Evolutionary conservation across 2,797 vertebrate genomes (phyloP), one percentile per base, ranked within the genome.

Genomic region (Coranthus polyacanthus): DNA sequence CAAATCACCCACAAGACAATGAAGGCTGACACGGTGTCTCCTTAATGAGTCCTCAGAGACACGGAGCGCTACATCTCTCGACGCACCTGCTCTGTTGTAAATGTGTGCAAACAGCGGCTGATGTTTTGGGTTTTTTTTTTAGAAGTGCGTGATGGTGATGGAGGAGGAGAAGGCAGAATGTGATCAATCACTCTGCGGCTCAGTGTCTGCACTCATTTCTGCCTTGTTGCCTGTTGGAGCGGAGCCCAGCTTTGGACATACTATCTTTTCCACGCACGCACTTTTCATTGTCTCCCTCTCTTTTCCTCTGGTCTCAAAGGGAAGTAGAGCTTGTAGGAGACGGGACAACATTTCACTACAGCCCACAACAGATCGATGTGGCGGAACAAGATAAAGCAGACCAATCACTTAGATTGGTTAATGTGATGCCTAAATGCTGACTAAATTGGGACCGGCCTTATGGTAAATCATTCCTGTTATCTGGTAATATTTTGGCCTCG

Each of bases 331-430:
- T 50, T 17, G 46, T 54, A 38, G 49, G 43, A 70, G 45, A 74
- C 2, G 29, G 56, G 44, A 53, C 73, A 82, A 75, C 74, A 77
- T 81, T 79, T 84, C 64, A 81, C 72, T 75, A 68, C 66, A 42
- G n/a, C 72, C 68, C 80, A 81, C 70, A 87, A 86, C 86, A 77
- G 75, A 87, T 89, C 83, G 58, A 90, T 89, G 47, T 24, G 45
- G n/a, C 16, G 20, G 20, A 78, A 75, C 60, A 43, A n/a, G 60
- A 80, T 68, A 64, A 53, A 44, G 20, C 68, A 42, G 57, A 52
- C 41, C 18, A 68, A 52, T 24, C 50, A 45, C 15, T 6, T 15
- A n/a, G 17, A 22, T 21, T 15, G 4, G 29, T 32, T 32, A 32
- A 32, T 10, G 29, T 32, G 29, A 32, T 3, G 10, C 29, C 29